Evolutionary conservation across 2,113 vertebrate species (phyloP).

Genomic region (Clarias macrocephalus): DNA sequence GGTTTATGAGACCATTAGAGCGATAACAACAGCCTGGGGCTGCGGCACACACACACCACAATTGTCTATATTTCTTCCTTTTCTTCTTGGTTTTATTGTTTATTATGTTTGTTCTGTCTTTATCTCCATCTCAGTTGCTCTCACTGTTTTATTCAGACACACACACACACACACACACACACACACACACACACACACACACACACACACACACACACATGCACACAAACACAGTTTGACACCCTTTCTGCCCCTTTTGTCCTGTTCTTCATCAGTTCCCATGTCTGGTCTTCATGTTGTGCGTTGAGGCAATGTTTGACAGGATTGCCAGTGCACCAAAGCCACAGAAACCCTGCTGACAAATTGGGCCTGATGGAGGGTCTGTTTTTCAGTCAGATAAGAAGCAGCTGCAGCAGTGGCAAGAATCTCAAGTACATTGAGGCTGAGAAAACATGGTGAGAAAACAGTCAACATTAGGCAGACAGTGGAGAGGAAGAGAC

Average conservation of each 20-base stretch:
- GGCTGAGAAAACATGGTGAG: neutral
- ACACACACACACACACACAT: neutral
- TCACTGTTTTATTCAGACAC: conserved; percentile 1
- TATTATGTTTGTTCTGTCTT: conserved; percentile 31
- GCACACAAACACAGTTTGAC: neutral
- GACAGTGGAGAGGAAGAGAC: neutral
- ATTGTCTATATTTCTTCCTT: conserved; percentile 25
- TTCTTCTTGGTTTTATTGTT: conserved; percentile 24
- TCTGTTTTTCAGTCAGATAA: conserved; percentile 27
- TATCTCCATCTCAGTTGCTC: conserved; percentile 19
- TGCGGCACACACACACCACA: neutral
- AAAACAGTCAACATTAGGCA: conserved; percentile 2
- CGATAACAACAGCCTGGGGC: conserved; percentile 40
- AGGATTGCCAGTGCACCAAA: conserved; percentile 14
- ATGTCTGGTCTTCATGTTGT: conserved; percentile 2
- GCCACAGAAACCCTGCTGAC: conserved; percentile 30
- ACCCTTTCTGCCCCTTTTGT: neutral
- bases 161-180: conserved; percentile 2
- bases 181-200: conserved; percentile 1
- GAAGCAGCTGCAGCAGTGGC: conserved; percentile 17
- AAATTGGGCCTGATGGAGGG: conserved; percentile 32
- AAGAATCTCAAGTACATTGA: conserved; percentile 20
- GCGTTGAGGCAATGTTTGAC: conserved; percentile 15
- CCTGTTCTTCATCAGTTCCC: conserved; percentile 3
- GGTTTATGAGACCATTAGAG: conserved; percentile 47